Conservation (phyloP, 2,113 vertebrate species). For the Cepphus grylle region DNA sequence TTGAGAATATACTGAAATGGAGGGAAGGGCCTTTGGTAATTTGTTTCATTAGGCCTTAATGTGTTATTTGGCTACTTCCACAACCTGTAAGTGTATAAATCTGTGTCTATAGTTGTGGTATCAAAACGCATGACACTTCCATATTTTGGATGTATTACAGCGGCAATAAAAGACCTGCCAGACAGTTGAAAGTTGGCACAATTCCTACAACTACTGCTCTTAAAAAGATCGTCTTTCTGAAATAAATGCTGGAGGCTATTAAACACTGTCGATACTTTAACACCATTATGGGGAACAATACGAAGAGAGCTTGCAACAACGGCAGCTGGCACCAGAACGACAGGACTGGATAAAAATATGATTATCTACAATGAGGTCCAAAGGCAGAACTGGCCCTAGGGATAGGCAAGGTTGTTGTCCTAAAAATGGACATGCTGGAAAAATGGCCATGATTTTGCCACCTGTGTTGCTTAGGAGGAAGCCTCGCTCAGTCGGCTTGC, state of each 20-base stretch:
- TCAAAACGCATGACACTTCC: not conserved
- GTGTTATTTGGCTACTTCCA: not conserved
- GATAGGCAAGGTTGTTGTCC: not conserved
- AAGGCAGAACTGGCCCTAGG: not conserved
- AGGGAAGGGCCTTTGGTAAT: not conserved
- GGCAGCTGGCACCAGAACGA: not conserved
- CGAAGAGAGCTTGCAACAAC: not conserved
- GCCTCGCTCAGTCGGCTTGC: not conserved
- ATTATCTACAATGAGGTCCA: not conserved
- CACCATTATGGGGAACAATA: not conserved
- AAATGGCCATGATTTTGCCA: not conserved
- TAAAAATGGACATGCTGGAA: not conserved
- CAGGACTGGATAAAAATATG: not conserved
- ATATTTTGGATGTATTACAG: not conserved
- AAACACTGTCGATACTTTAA: not conserved
- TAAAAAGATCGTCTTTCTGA: not conserved
- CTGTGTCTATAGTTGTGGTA: not conserved
- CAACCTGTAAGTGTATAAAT: not conserved
- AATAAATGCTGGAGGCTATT: not conserved
- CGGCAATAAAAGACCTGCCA: not conserved
- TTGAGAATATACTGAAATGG: not conserved
- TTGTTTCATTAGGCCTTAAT: not conserved
- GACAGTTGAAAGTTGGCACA: not conserved
- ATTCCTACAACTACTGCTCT: not conserved
- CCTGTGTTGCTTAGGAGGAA: not conserved